Evolutionary conservation across 1,140 invertebrate genomes (phyloP), one percentile per base, ranked within the genome.

Genomic region (Cotesia chilonis): DNA sequence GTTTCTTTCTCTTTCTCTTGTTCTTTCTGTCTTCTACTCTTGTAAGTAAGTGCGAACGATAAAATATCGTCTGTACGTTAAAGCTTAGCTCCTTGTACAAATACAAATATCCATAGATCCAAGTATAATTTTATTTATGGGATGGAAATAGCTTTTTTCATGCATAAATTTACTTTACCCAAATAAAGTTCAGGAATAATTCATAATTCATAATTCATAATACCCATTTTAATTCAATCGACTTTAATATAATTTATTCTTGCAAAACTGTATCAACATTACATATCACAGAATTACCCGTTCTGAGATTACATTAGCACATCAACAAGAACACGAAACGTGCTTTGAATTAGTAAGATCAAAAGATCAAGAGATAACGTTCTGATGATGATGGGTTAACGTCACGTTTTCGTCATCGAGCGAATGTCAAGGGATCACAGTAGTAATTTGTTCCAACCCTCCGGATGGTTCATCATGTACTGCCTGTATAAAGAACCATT

Each of bases 371-470:
- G 69, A 51, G 74, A 75, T 71, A 71, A 66, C 59, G 59, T 63
- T 41, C 28, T 52, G 69, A 70, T 70, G 69, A 70, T 70, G 70
- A 72, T 17, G 37, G 65, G 67, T 37, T 65, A 47, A 47, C 41
- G 61, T 60, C 71, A 72, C 74, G 70, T 70, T 68, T 57, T 60
- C 52, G 60, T 75, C 74, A 75, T 72, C 74, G 65, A 69, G 47
- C 6, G 28, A 71, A 52, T 54, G 63, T 66, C 70, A 67, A 35
- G 54, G 36, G 64, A 55, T 17, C 35, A 41, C 37, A 57, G 54
- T 70, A 38, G 69, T 41, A 72, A 72, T 72, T 72, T 72, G 59
- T 70, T 70, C 51, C 67, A 60, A 60, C 68, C 67, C 66, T 59
- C 57, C 28, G 57, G 37, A 7, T 47, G 41, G 41, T 47, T 47